Base-by-base conservation (phyloP, 1,140 invertebrate species). In the Conus betulinus region DNA sequence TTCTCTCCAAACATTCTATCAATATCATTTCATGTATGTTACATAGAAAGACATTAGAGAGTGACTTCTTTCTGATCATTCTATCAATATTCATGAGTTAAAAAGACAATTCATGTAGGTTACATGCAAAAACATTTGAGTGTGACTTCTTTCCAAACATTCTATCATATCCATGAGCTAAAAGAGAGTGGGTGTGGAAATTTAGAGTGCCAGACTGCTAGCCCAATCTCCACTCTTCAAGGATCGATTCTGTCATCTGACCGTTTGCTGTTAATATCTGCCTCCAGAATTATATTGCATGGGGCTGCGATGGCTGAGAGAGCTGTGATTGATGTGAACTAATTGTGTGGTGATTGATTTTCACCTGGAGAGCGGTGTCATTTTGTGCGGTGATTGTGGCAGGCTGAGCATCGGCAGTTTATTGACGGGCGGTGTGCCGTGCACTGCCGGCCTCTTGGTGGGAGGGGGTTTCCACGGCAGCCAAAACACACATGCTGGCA, bases 391-490 rank as follows among this genome's bases (percentile, higher is more conserved):
- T 53, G 27, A 25, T 51, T 78, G 71, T 87, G 51, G 51, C 85
- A 53, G 71, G 52, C 74, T 27, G 23, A 55, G 74, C 85, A 79
- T 74, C 51, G 27, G 53, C 23, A 25, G 52, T 67, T 76, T 87
- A 87, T 87, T 87, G 85, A 87, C 74, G 63, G 51, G 20, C 71
- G 15, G 11, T 25, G 85, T 74, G 53, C 53, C n/a, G 20, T 25
- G 25, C 63, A 52, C 63, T 39, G 63, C 15, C 15, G 60, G 84
- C n/a, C 53, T 27, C 25, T 60, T 17, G 15, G 71, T 53, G 71
- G 51, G 51, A n/a, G 74, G 51, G 52, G 27, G 85, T 87, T 79
- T 87, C 85, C 74, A 87, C 25, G 85, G 85, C n/a, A 87, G 85
- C 85, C 57, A 87, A 87, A 78, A 27, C 52, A 57, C 85, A 53